Percentiles rank a stretch among this genome's conserved stretches.
Evolutionary conservation across 2,113 vertebrate genomes (phyloP).

Genomic region (Channa argus): DNA sequence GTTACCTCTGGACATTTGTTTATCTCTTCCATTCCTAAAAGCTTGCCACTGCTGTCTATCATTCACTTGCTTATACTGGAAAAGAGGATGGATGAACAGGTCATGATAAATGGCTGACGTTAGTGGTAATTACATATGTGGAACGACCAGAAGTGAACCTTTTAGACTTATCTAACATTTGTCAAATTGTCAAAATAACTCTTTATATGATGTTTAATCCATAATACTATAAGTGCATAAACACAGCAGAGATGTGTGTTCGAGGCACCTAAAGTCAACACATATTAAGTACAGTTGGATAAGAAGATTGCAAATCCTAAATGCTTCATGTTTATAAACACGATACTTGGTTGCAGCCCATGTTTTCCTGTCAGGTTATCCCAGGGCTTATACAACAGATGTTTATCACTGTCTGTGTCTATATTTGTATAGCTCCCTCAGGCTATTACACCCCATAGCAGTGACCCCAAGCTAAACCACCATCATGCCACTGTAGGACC

Average conservation of each 20-base stretch:
- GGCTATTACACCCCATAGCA: slow-evolving; percentile 39
- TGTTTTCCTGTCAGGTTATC: slow-evolving; percentile 39
- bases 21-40: slow-evolving; percentile 48
- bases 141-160: slow-evolving; percentile 47
- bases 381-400: slow-evolving; percentile 50
- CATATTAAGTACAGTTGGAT: slow-evolving; percentile 42
- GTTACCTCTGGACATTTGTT: slow-evolving; percentile 44
- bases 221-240: slow-evolving; percentile 23
- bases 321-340: slow-evolving; percentile 43
- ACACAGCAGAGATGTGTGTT: slow-evolving; percentile 36
- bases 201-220: slow-evolving; percentile 46
- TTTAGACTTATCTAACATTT: slow-evolving; percentile 62
- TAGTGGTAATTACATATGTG: slow-evolving; percentile 34
- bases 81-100: slow-evolving; percentile 2
- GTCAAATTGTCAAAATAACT: slow-evolving; percentile 61
- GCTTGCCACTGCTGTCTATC: slow-evolving; percentile 1
- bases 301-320: slow-evolving; percentile 61
- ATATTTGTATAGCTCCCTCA: slow-evolving; percentile 41
- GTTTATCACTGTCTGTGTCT: slow-evolving; percentile 38
- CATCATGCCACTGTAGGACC: slow-evolving; percentile 1
- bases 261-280: slow-evolving; percentile 53
- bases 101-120: slow-evolving; percentile 16
- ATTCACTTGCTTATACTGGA: slow-evolving; percentile 32
- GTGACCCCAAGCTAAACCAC: slow-evolving; percentile 27
- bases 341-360: not conserved